These are phyloP conservation scores for Nothoprocta perdicaria DNA, from an alignment of 2,113 vertebrate species.

Conservation along the genomic window DNA sequence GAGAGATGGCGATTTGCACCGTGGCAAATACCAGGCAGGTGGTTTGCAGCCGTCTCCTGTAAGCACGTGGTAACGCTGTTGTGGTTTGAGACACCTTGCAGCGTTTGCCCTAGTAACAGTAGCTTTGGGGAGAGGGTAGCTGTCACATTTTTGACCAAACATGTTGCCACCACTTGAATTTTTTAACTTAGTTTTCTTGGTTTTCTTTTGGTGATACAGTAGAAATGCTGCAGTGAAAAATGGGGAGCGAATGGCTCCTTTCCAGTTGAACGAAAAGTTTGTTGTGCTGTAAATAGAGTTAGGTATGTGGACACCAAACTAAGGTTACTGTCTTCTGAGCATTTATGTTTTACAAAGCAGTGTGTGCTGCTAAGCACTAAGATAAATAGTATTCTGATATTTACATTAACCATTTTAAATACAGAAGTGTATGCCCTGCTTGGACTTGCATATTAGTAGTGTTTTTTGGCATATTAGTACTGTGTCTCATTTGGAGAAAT, in stretches of 20 bases:
- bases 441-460: slow-evolving; percentile 52
- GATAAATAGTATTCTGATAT: slow-evolving; percentile 52
- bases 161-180: slow-evolving; percentile 13
- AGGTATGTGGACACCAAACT: slow-evolving; percentile 61
- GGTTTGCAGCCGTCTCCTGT: slow-evolving; percentile 9
- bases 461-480: slow-evolving; percentile 49
- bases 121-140: slow-evolving; percentile 35
- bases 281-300: slow-evolving; percentile 66
- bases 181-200: neutral
- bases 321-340: slow-evolving; percentile 58
- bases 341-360: slow-evolving; percentile 50
- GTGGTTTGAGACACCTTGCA: slow-evolving; percentile 45
- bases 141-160: slow-evolving; percentile 71
- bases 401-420: slow-evolving; percentile 44
- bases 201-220: slow-evolving; percentile 56
- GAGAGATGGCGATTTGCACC: neutral
- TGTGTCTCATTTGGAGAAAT: slow-evolving; percentile 51
- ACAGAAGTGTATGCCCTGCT: slow-evolving; percentile 49
- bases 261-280: slow-evolving; percentile 48
- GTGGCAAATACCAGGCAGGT: neutral
- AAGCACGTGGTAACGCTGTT: slow-evolving; percentile 10
- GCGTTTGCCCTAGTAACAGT: slow-evolving; percentile 43
- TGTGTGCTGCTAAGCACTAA: slow-evolving; percentile 55
- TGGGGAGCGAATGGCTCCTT: slow-evolving; percentile 43
- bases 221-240: slow-evolving; percentile 59